Percentiles rank a stretch among this genome's conserved stretches.
Conservation (phyloP, 2,888 invertebrate species). For the Acrobasis consociella region DNA sequence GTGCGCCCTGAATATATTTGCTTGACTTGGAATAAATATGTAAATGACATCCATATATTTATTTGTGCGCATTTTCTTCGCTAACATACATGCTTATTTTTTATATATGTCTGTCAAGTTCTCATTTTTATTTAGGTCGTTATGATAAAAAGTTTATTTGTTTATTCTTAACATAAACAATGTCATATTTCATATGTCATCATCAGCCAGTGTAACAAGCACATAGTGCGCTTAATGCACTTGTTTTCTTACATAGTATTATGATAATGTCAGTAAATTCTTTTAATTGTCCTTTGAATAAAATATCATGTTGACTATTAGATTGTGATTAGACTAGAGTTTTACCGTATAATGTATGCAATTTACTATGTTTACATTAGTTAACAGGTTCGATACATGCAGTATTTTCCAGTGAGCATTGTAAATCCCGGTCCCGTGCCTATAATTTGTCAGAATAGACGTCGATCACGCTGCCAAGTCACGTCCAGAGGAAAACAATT, state of each 20-base stretch:
- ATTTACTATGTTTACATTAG: constrained; percentile 1
- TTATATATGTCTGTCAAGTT: not conserved
- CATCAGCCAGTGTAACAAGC: constrained; percentile 28
- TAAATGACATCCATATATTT: not conserved
- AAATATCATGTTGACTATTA: no score
- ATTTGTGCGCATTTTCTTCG: not conserved
- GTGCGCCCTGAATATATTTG: not conserved
- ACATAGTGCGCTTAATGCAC: constrained; percentile 6
- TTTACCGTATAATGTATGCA: no score
- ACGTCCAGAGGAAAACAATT: constrained; percentile 56
- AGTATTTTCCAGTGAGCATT: not conserved
- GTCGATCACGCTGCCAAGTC: constrained; percentile 69
- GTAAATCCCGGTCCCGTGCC: constrained; percentile 18
- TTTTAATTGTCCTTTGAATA: not conserved
- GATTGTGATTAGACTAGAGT: no score
- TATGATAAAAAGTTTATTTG: constrained; percentile 48
- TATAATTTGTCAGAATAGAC: constrained; percentile 29
- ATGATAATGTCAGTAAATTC: not conserved
- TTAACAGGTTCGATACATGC: not conserved
- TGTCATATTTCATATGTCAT: constrained; percentile 43
- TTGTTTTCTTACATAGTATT: not conserved
- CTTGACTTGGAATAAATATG: not conserved
- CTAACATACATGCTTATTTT: not conserved
- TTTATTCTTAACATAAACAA: constrained; percentile 49
- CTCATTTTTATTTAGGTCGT: constrained; percentile 47